phyloP scores from a whole-genome alignment of 2,888 invertebrate genomes.

The Orchesellides sinensis region DNA sequence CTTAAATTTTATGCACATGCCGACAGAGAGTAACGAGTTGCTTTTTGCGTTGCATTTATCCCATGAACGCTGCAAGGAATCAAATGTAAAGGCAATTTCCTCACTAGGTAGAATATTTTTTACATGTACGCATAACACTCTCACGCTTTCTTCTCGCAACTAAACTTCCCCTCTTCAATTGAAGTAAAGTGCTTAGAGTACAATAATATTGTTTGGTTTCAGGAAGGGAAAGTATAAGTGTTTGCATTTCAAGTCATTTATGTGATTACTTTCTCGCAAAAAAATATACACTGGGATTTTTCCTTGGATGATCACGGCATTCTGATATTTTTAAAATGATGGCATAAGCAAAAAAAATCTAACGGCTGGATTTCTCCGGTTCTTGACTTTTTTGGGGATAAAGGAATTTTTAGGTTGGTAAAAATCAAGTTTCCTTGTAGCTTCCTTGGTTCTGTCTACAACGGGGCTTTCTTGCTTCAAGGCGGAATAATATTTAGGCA shows the following conservation, averaged over 20 bases:
- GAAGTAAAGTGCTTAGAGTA: too few relatives aligned
- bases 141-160: not conserved
- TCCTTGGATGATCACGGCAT: too few relatives aligned
- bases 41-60: slow-evolving; percentile 3
- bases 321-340: not conserved
- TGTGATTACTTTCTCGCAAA: not conserved
- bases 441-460: not conserved
- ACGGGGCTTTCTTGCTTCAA: not conserved
- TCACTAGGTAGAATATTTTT: slow-evolving; percentile 12
- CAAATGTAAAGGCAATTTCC: not conserved
- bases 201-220: not conserved
- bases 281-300: too few relatives aligned
- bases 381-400: not conserved
- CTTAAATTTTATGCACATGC: not conserved
- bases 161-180: not conserved
- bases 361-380: not conserved
- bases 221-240: not conserved
- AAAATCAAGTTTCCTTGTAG: slow-evolving; percentile 3
- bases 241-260: slow-evolving; percentile 20
- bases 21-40: not conserved
- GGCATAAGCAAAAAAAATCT: not conserved
- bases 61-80: not conserved
- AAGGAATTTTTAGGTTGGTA: not conserved
- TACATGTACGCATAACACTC: not conserved
- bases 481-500: not conserved